These are phyloP conservation scores for Platyura marginata DNA, from an alignment of 1,140 invertebrate species.

Conservation along the genomic window DNA sequence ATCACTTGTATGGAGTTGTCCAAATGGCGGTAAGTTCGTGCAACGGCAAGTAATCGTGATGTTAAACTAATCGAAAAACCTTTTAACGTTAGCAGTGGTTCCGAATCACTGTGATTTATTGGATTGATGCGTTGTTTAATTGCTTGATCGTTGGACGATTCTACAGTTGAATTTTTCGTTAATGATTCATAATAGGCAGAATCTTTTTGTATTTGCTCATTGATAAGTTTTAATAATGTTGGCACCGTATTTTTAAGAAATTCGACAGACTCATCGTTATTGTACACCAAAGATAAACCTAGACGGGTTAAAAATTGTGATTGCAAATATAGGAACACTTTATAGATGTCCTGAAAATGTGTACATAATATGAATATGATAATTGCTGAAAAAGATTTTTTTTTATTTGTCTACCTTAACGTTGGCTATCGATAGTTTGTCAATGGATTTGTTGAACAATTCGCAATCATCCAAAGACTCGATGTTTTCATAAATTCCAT, in stretches of 20 bases:
- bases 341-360: slow-evolving; percentile 18
- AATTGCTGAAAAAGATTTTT: not conserved
- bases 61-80: not conserved
- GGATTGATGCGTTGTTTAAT: too few relatives aligned
- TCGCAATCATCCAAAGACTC: not conserved
- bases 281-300: slow-evolving; percentile 17
- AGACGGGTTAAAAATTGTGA: slow-evolving; percentile 20
- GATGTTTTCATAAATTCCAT: not conserved
- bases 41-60: not conserved
- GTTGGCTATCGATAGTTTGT: not conserved
- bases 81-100: not conserved
- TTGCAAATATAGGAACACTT: slow-evolving; percentile 23
- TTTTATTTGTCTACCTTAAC: not conserved
- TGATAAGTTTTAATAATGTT: too few relatives aligned
- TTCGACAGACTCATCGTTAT: not conserved
- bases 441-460: not conserved
- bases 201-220: too few relatives aligned
- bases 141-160: too few relatives aligned
- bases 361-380: not conserved
- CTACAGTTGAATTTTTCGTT: too few relatives aligned
- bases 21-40: not conserved
- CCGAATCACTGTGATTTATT: not conserved
- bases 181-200: too few relatives aligned
- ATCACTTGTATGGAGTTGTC: not conserved
- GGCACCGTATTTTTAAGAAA: too few relatives aligned